Evolutionary conservation across 2,113 vertebrate genomes (phyloP).

Genomic region (Epinephelus fuscoguttatus): DNA sequence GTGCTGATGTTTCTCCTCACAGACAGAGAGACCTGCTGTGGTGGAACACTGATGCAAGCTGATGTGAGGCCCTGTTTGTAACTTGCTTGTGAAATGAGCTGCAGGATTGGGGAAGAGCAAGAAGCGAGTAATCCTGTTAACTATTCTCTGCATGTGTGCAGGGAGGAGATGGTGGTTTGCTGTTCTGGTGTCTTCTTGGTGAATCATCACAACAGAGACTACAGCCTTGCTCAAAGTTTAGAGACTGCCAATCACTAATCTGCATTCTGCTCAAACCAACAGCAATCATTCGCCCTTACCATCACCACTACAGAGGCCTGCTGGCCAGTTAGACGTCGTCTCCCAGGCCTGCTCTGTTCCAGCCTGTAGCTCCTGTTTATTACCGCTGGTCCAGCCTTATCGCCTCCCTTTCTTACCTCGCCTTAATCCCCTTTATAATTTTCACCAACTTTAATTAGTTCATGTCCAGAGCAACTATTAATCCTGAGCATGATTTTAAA

Average conservation of each 20-base stretch:
- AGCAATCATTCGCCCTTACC: conserved; percentile 27
- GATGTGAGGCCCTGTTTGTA: conserved; percentile 35
- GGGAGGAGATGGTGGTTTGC: conserved; percentile 47
- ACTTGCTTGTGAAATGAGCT: conserved; percentile 46
- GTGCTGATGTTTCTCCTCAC: conserved; percentile 14
- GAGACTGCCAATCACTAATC: conserved; percentile 41
- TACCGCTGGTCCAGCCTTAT: conserved; percentile 49
- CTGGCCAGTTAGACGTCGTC: conserved; percentile 26
- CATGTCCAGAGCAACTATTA: conserved; percentile 67
- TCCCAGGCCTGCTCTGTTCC: conserved; percentile 34
- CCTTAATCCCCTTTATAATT: conserved; percentile 69
- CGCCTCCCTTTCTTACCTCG: conserved; percentile 54
- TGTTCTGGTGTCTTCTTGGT: conserved; percentile 35
- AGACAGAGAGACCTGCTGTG: conserved; percentile 10
- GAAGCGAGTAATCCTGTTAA: conserved; percentile 51
- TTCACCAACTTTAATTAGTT: conserved; percentile 75
- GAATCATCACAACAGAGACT: conserved; percentile 48
- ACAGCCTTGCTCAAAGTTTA: conserved; percentile 12
- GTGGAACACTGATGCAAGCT: conserved; percentile 35
- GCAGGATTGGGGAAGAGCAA: conserved; percentile 48
- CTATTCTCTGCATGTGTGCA: conserved; percentile 42
- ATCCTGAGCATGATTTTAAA: conserved; percentile 67
- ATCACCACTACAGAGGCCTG: conserved; percentile 2
- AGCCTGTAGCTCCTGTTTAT: conserved; percentile 54
- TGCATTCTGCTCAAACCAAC: conserved; percentile 26